These are phyloP conservation scores for Leptinotarsa juncta DNA, from an alignment of 2,888 invertebrate genomes.

Conservation along the genomic window DNA sequence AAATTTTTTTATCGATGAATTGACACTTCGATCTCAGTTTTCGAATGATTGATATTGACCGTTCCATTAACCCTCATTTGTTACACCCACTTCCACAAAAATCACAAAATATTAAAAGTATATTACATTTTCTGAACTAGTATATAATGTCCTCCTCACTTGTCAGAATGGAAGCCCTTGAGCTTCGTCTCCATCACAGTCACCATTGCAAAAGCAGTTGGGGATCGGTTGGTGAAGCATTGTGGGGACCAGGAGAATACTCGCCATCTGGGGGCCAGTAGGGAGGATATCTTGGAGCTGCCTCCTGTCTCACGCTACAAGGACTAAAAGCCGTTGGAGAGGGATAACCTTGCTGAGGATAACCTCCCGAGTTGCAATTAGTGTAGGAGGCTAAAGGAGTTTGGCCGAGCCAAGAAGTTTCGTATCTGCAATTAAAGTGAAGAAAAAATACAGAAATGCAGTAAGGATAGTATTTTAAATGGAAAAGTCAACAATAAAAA, in stretches of 20 bases:
- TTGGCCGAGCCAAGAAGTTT: constrained; percentile 60
- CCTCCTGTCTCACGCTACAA: constrained; percentile 69
- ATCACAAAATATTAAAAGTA: constrained; percentile 32
- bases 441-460: no score
- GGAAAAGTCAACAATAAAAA: no score
- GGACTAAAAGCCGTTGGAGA: constrained; percentile 68
- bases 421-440: constrained; percentile 64
- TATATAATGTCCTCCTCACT: constrained; percentile 18
- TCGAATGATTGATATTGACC: background rate
- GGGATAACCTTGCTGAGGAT: constrained; percentile 40
- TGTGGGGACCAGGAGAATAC: constrained; percentile 57
- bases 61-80: background rate
- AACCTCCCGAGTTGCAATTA: constrained; percentile 55
- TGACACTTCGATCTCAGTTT: no score
- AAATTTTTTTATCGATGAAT: no score
- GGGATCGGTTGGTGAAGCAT: constrained; percentile 61
- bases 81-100: constrained; percentile 1
- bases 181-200: constrained; percentile 54
- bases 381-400: constrained; percentile 55
- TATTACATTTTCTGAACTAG: constrained; percentile 27
- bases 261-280: constrained; percentile 65
- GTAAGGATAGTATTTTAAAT: no score
- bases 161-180: constrained; percentile 28
- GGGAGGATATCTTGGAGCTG: constrained; percentile 52
- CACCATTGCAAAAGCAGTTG: constrained; percentile 63